Conservation (phyloP, 2,113 vertebrate species). For the Glaucomys volans region DNA sequence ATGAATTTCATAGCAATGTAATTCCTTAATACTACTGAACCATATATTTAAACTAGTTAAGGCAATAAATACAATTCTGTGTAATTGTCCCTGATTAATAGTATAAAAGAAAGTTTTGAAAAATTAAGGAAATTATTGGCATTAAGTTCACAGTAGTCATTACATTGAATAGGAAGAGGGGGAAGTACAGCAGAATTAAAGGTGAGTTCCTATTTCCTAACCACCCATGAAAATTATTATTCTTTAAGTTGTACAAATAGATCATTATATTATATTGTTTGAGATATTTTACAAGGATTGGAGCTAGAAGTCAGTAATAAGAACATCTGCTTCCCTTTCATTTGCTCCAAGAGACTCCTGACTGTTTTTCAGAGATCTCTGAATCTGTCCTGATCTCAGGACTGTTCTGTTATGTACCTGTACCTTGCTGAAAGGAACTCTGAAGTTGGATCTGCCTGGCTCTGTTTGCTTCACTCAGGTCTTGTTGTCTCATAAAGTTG, state of each 20-base stretch:
- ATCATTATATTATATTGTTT: background rate
- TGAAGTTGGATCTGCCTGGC: too few relatives aligned
- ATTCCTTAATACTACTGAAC: background rate
- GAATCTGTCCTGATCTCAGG: too few relatives aligned
- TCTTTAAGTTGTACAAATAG: background rate
- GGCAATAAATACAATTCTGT: background rate
- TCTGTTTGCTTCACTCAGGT: background rate
- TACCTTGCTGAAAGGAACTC: background rate
- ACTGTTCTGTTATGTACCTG: background rate
- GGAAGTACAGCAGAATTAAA: background rate
- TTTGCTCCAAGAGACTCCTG: background rate
- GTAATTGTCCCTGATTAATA: background rate
- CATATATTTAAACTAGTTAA: background rate
- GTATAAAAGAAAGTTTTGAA: background rate
- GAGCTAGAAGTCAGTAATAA: background rate
- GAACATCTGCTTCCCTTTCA: background rate
- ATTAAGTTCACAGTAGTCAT: background rate
- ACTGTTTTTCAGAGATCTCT: too few relatives aligned
- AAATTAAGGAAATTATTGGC: background rate
- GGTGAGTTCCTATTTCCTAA: background rate
- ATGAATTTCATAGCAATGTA: background rate
- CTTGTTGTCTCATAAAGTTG: too few relatives aligned
- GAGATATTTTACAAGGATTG: background rate
- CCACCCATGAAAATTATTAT: background rate
- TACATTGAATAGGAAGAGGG: background rate